phyloP scores from a whole-genome alignment of 2,113 vertebrate species.

The Clupea harengus region DNA sequence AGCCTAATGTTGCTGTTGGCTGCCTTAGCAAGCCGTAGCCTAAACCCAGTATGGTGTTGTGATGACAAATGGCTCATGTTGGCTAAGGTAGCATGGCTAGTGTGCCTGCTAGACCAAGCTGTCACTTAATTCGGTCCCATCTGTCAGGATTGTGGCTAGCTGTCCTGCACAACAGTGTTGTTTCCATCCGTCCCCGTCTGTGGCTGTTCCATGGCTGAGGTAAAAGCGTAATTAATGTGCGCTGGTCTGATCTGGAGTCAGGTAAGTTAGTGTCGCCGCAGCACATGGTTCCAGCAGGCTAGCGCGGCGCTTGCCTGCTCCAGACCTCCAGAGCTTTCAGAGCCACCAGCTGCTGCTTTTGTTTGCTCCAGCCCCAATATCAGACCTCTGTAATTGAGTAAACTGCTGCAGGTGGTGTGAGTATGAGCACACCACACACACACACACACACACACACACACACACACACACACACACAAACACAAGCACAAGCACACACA shows the following conservation, averaged over 20 bases:
- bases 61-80: not conserved
- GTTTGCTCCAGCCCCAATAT: constrained; percentile 3
- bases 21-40: not conserved
- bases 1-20: not conserved
- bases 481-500: not conserved
- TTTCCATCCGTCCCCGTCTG: not conserved
- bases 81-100: not conserved
- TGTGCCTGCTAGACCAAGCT: not conserved
- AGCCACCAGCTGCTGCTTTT: constrained; percentile 16
- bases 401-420: constrained; percentile 34
- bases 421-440: not conserved
- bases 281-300: not conserved
- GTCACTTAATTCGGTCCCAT: not conserved
- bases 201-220: not conserved
- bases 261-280: not conserved
- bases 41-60: not conserved
- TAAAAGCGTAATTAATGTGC: not conserved
- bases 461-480: constrained; percentile 6
- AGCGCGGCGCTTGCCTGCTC: not conserved
- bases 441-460: constrained; percentile 24
- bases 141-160: not conserved
- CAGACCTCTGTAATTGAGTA: constrained; percentile 27
- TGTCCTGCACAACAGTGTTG: not conserved
- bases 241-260: not conserved
- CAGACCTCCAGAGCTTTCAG: not conserved